phyloP scores from a whole-genome alignment of 2,113 vertebrate genomes.

The Grallaria varia region DNA sequence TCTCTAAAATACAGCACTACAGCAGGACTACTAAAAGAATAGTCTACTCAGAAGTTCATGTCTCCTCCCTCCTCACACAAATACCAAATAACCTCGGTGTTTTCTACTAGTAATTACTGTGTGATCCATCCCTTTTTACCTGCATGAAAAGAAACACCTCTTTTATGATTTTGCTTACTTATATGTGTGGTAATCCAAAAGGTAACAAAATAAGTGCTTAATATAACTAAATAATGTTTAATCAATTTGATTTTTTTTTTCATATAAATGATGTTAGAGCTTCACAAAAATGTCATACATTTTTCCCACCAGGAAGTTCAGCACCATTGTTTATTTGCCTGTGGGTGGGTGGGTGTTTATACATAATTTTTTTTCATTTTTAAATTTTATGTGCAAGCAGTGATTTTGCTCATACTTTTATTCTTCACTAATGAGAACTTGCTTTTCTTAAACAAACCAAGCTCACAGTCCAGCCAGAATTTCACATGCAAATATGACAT shows the following conservation, averaged over 20 bases:
- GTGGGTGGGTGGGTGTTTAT: neutral
- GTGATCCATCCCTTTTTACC: neutral
- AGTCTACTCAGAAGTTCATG: rapidly evolving
- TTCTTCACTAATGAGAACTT: neutral
- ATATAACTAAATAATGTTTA: neutral
- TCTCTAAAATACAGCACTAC: neutral
- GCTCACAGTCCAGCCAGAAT: neutral
- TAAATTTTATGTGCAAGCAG: neutral
- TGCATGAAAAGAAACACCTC: neutral
- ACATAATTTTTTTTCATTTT: neutral
- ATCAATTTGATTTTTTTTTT: neutral
- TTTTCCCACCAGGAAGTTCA: neutral
- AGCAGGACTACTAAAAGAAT: neutral
- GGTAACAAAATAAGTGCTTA: neutral
- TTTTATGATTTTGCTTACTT: neutral
- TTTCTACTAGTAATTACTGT: neutral
- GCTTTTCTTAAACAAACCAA: neutral
- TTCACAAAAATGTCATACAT: neutral
- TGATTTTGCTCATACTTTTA: neutral
- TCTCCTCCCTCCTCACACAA: neutral
- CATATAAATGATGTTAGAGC: neutral
- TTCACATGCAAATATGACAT: slow-evolving; percentile 5
- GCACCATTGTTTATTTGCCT: neutral
- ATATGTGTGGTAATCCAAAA: neutral
- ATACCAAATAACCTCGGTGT: neutral